Conservation (phyloP, 2,113 vertebrate genomes). For the Orcinus orca region DNA sequence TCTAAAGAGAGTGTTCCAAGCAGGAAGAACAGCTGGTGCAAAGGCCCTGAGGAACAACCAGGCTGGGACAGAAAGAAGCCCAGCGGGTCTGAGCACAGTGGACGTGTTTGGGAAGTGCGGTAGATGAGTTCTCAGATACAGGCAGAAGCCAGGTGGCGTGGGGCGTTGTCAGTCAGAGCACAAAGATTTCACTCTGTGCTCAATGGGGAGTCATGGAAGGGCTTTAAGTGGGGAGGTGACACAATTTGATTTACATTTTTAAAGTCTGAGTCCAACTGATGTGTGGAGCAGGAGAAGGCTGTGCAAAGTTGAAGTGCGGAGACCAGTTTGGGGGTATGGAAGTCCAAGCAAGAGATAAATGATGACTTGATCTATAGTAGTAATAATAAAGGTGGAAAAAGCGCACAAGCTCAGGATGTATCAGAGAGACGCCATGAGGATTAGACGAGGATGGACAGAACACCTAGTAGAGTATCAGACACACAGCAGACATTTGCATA, state of each 20-base stretch:
- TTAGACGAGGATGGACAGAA: background rate
- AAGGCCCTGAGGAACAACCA: background rate
- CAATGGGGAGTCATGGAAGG: rapidly evolving
- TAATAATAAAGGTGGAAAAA: background rate
- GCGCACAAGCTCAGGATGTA: rapidly evolving
- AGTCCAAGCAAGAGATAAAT: background rate
- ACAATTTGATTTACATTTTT: background rate
- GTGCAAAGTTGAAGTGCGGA: background rate
- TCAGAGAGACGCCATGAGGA: background rate
- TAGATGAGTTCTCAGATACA: background rate
- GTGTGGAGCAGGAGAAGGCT: background rate
- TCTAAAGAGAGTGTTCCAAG: background rate
- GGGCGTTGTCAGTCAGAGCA: background rate
- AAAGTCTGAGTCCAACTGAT: background rate
- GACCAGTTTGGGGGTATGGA: background rate
- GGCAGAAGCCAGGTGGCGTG: background rate
- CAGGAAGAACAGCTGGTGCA: background rate
- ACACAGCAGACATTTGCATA: background rate
- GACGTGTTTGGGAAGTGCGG: rapidly evolving
- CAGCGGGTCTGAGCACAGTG: too few relatives aligned
- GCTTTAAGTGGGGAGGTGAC: background rate
- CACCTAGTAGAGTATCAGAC: background rate
- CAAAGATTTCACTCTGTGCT: background rate
- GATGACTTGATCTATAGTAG: background rate
- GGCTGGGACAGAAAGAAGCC: background rate